Evolutionary conservation across 2,888 invertebrate genomes (phyloP), one percentile per base, ranked within the genome.

Genomic region (Entomobrya multifasciata): DNA sequence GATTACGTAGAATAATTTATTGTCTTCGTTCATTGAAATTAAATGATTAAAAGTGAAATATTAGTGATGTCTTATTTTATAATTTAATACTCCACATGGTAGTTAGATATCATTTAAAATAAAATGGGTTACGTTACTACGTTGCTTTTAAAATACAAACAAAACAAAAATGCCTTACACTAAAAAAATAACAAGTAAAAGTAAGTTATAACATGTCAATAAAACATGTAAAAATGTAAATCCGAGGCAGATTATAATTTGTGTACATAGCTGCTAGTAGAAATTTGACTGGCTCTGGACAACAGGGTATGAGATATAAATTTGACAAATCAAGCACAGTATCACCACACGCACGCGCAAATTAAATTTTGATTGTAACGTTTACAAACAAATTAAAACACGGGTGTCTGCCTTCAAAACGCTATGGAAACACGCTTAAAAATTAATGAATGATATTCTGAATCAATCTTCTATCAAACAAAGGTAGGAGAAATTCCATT

Each of bases 401-500:
- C 65, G 65, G 30, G 36, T 36, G 22, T 22, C 6, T 20, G n/a
- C n/a, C n/a, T n/a, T n/a, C n/a, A n/a, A n/a, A n/a, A n/a, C n/a
- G n/a, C n/a, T n/a, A n/a, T n/a, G n/a, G n/a, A n/a, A n/a, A n/a
- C n/a, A n/a, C n/a, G n/a, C n/a, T n/a, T n/a, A n/a, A n/a, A n/a
- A n/a, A n/a, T n/a, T n/a, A n/a, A n/a, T n/a, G n/a, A n/a, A n/a
- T n/a, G n/a, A n/a, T n/a, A n/a, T n/a, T n/a, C n/a, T n/a, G n/a
- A n/a, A n/a, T n/a, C n/a, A n/a, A n/a, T n/a, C n/a, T n/a, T n/a
- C n/a, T n/a, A 11, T 84, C 60, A 88, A 76, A 88, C 88, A 65
- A 88, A 88, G 15, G 85, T 86, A 1, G 88, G 88, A 67, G 80
- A 76, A 47, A 74, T 82, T 49, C 82, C 81, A 36, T 65, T 57